Conservation (phyloP, 1,140 invertebrate species). For the Aphidius ervi region DNA sequence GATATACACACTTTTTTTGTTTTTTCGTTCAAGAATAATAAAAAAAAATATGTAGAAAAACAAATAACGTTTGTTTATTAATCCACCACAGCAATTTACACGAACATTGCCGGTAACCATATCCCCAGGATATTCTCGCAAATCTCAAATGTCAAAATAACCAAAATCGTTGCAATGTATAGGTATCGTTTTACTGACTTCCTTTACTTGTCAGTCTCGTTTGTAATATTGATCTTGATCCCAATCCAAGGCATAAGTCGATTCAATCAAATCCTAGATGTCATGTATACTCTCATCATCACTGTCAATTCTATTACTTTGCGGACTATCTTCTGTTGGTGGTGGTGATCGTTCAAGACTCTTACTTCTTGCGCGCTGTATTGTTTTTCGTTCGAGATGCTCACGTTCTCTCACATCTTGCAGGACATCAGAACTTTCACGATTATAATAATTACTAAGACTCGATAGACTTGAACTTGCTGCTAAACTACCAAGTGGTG, state of each 20-base stretch:
- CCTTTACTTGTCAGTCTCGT: too few relatives aligned
- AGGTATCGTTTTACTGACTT: too few relatives aligned
- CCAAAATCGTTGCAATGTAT: too few relatives aligned
- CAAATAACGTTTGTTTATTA: slow-evolving; percentile 1
- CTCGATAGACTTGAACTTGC: slow-evolving; percentile 58
- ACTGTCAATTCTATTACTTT: slow-evolving; percentile 51
- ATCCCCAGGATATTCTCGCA: slow-evolving; percentile 23
- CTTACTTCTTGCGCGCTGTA: slow-evolving; percentile 47
- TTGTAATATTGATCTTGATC: too few relatives aligned
- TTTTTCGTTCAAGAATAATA: background rate
- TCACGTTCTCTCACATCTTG: slow-evolving; percentile 47
- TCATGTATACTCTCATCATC: slow-evolving; percentile 59
- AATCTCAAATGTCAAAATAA: slow-evolving; percentile 41
- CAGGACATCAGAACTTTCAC: slow-evolving; percentile 43
- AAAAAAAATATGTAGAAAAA: background rate
- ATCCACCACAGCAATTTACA: slow-evolving; percentile 6
- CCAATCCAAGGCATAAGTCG: background rate
- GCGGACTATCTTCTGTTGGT: slow-evolving; percentile 44
- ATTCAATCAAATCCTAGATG: slow-evolving; percentile 35
- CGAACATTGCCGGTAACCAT: background rate
- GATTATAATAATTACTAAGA: slow-evolving; percentile 66
- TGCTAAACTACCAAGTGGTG: slow-evolving; percentile 56
- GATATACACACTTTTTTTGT: background rate
- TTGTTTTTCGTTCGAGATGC: slow-evolving; percentile 33
- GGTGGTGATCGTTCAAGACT: slow-evolving; percentile 47